phyloP scores from a whole-genome alignment of 2,113 vertebrate species.

The Xiphias gladius region DNA sequence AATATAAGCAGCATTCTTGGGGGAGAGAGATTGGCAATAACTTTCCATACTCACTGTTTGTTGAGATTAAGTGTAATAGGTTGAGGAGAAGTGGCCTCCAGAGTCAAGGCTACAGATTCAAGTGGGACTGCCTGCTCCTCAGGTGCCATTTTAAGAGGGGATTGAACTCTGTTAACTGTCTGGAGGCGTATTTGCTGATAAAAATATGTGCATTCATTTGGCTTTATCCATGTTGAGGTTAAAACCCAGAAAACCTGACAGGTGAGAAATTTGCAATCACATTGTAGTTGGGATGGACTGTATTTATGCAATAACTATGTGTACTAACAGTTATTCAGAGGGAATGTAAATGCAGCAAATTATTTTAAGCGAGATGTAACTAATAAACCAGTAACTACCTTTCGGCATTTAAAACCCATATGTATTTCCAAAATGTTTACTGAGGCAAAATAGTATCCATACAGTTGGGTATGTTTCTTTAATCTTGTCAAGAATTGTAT shows the following conservation, averaged over 20 bases:
- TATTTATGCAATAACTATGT: neutral
- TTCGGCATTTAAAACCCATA: neutral
- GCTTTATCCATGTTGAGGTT: neutral
- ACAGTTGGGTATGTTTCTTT: neutral
- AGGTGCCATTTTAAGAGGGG: slow-evolving; percentile 53
- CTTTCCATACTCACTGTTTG: slow-evolving; percentile 63
- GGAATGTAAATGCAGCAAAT: neutral
- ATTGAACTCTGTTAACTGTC: slow-evolving; percentile 56
- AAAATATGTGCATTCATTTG: slow-evolving; percentile 35
- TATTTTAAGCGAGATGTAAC: slow-evolving; percentile 5
- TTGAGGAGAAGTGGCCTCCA: slow-evolving; percentile 47
- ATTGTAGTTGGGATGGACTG: neutral
- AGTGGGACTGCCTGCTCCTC: slow-evolving; percentile 39
- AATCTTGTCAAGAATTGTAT: neutral
- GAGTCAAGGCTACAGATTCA: slow-evolving; percentile 58
- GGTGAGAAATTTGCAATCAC: neutral
- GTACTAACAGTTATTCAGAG: neutral
- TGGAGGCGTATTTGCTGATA: slow-evolving; percentile 39
- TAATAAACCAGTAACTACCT: neutral
- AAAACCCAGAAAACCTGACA: slow-evolving; percentile 5
- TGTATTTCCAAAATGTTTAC: neutral
- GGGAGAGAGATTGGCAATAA: slow-evolving; percentile 71
- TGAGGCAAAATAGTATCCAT: neutral
- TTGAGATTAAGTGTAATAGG: slow-evolving; percentile 74
- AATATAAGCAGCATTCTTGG: slow-evolving; percentile 65